phyloP scores from a whole-genome alignment of 2,113 vertebrate species.

The Corvus hawaiiensis region DNA sequence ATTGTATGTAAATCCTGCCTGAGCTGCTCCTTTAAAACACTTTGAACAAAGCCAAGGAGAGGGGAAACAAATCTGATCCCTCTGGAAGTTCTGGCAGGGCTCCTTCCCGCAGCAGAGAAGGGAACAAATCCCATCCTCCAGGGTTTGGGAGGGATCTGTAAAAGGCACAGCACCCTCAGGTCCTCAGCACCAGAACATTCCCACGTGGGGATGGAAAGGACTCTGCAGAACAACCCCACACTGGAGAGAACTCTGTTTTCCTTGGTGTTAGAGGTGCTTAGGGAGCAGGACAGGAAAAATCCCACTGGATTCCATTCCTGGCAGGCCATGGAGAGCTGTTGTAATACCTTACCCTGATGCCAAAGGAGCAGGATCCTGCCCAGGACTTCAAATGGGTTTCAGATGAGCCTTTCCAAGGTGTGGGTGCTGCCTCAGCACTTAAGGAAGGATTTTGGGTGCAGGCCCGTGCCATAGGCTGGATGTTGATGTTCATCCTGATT shows the following conservation, averaged over 20 bases:
- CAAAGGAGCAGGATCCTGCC: not conserved
- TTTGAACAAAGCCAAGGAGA: not conserved
- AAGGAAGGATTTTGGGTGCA: not conserved
- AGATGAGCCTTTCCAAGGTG: not conserved
- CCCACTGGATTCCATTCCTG: not conserved
- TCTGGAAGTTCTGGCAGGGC: not conserved
- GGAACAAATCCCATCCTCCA: not conserved
- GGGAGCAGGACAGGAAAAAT: not conserved
- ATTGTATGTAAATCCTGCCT: not conserved
- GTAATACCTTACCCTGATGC: rapidly evolving
- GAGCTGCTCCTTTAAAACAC: not conserved
- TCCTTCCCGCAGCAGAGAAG: not conserved
- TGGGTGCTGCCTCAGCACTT: not conserved
- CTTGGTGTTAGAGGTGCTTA: not conserved
- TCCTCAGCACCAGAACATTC: rapidly evolving
- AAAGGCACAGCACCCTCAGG: not conserved
- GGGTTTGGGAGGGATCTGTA: not conserved
- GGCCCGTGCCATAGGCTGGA: not conserved
- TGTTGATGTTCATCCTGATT: not conserved
- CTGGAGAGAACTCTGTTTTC: not conserved
- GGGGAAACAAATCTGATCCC: not conserved
- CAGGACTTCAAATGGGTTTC: not conserved
- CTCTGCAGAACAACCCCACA: not conserved
- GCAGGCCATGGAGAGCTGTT: not conserved
- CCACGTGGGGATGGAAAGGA: not conserved